Base-by-base conservation (phyloP, 2,797 vertebrate genomes). In the Rhodeus uyekii region DNA sequence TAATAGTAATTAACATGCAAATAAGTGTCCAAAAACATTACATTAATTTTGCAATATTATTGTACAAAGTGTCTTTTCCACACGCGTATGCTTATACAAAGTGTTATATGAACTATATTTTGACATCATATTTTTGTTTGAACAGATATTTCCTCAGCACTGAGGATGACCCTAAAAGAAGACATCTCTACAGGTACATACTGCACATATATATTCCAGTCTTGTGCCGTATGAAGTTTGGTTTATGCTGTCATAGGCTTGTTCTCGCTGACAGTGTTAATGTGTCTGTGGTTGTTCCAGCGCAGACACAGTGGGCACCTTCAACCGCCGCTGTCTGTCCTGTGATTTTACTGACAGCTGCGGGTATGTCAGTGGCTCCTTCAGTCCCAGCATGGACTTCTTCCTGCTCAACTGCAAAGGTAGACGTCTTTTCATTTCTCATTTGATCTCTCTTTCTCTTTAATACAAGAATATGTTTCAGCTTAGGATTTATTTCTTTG, bases 61-160 rank as follows among this genome's bases (percentile, higher is more conserved):
- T 53, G 44, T 18, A 2, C 6, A 13, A 65, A 65, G 5, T 65
- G 19, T 22, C 39, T 68, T 42, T 68, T 18, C 44, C 12, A 29
- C 24, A 60, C 14, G 55, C 13, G 1, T 29, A 7, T 29, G 38
- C n/a, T 68, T 53, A 53, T 53, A 53, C 22, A 53, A 22, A 5
- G 13, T 42, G 38, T 42, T 44, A 44, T 2, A 68, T 68, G 14
- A 8, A 29, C 19, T n/a, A 58, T 39, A 18, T 34, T 39, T 24
- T 63, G 6, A 13, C 50, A 27, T 58, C 16, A 24, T 82, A 27
- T 53, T 75, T 27, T 71, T 44, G 61, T 38, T 3, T 71, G 48
- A 53, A 24, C 83, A 99, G 98, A 91, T 99, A 99, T 87, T 99
- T 99, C 90, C 87, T 99, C 85, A 99, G 98, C 92, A 99, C 97